These are phyloP conservation scores for Drosophila arawakana DNA, from an alignment of 1,140 invertebrate genomes.

Conservation along the genomic window DNA sequence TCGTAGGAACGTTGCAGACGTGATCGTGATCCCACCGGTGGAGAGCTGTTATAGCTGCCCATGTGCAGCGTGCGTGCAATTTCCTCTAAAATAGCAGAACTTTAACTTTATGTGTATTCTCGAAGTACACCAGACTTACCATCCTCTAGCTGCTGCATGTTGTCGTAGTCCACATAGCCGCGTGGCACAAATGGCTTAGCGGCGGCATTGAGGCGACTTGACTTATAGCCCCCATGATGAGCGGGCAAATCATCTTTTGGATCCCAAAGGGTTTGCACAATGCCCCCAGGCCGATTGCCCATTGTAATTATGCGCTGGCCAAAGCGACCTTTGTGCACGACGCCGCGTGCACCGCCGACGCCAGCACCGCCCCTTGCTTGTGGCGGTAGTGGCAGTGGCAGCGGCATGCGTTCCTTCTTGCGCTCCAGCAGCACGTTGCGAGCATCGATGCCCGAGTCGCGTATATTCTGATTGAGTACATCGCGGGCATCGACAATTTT, in stretches of 20 bases:
- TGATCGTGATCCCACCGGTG: conserved; percentile 10
- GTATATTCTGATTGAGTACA: conserved; percentile 88
- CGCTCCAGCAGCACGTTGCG: conserved; percentile 85
- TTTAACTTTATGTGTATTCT: background rate
- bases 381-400: conserved; percentile 6
- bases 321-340: conserved; percentile 32
- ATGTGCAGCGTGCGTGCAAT: conserved; percentile 56
- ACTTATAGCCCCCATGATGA: conserved; percentile 27
- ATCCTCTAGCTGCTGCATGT: conserved; percentile 80
- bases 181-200: conserved; percentile 68
- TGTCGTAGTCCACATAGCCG: conserved; percentile 79
- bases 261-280: conserved; percentile 37
- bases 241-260: conserved; percentile 19
- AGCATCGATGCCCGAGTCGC: conserved; percentile 87
- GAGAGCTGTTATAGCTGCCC: conserved; percentile 45
- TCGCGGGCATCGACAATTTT: conserved; percentile 89
- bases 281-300: conserved; percentile 30
- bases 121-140: conserved; percentile 49
- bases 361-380: background rate
- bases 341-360: conserved; percentile 63
- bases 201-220: conserved; percentile 30
- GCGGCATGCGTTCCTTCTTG: conserved; percentile 51
- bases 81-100: conserved; percentile 57
- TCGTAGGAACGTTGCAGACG: conserved; percentile 24
- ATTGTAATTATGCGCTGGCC: conserved; percentile 58